Evolutionary conservation across 1,140 invertebrate species (phyloP).

Genomic region (Ceratina japonica): DNA sequence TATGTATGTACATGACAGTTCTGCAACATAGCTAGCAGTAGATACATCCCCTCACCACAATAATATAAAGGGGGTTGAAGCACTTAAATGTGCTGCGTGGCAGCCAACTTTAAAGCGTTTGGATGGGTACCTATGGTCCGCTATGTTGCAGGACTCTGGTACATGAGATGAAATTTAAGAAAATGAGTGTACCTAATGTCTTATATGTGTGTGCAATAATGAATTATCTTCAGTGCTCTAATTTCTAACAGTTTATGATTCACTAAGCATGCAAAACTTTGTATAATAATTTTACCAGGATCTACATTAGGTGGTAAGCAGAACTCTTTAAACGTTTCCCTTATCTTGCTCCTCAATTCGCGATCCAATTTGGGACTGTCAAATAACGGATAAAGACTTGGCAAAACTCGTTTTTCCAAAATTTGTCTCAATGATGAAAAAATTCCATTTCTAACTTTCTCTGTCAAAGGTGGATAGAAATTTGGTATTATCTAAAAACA

Average conservation of each 20-base stretch:
- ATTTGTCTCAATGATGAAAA: slow-evolving; percentile 95
- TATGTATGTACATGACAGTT: slow-evolving; percentile 4
- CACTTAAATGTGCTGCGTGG: too few relatives aligned
- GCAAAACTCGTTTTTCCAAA: slow-evolving; percentile 95
- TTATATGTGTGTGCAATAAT: neutral
- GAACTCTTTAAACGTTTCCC: slow-evolving; percentile 96
- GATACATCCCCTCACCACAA: too few relatives aligned
- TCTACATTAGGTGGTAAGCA: slow-evolving; percentile 82
- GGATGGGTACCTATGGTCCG: too few relatives aligned
- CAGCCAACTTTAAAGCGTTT: too few relatives aligned
- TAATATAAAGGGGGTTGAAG: too few relatives aligned
- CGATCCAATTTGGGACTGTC: slow-evolving; percentile 95
- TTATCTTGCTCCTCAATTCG: slow-evolving; percentile 91
- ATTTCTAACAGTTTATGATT: neutral
- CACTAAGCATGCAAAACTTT: slow-evolving; percentile 33
- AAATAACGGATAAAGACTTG: slow-evolving; percentile 93
- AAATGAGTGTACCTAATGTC: neutral
- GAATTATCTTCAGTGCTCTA: slow-evolving; percentile 12
- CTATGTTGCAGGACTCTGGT: too few relatives aligned
- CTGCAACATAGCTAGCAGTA: too few relatives aligned
- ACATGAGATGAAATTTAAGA: neutral
- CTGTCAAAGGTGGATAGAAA: slow-evolving; percentile 91
- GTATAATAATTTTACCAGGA: slow-evolving; percentile 68
- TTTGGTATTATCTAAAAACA: slow-evolving; percentile 92
- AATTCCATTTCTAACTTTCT: slow-evolving; percentile 93